These are phyloP conservation scores for Coptodon rendalli DNA, from an alignment of 2,113 vertebrate genomes.

Conservation along the genomic window DNA sequence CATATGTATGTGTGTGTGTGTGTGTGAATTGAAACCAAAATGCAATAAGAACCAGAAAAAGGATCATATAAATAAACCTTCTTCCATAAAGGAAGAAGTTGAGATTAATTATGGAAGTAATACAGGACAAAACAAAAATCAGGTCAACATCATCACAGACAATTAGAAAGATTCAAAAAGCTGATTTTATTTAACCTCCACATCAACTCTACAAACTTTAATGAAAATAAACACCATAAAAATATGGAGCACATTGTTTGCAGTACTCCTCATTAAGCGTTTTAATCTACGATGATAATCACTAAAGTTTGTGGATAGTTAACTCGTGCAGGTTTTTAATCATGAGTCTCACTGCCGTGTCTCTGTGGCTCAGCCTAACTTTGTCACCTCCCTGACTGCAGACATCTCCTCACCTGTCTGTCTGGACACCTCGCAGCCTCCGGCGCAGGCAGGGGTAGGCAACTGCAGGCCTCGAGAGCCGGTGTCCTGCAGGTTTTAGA, in stretches of 20 bases:
- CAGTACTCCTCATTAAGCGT: background rate
- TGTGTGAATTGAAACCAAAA: background rate
- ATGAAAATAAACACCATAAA: background rate
- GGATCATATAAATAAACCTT: background rate
- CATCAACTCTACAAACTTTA: background rate
- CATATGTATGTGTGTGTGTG: no score
- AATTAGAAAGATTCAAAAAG: background rate
- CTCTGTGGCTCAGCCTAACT: background rate
- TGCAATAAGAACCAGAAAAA: background rate
- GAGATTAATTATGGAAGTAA: background rate
- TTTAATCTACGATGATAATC: background rate
- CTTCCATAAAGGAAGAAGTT: background rate
- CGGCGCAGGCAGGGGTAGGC: background rate
- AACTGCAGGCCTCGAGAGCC: background rate
- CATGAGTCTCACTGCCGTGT: background rate
- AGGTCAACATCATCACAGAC: background rate
- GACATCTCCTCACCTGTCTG: background rate
- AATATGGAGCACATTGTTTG: background rate
- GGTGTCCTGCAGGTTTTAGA: background rate
- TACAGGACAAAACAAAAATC: background rate
- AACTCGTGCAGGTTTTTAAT: background rate
- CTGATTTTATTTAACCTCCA: background rate
- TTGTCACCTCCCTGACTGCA: background rate
- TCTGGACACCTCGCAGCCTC: background rate
- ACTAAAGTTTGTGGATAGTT: fast-evolving